Base-by-base conservation (phyloP, 1,140 invertebrate species). In the Thaumatotibia leucotreta region DNA sequence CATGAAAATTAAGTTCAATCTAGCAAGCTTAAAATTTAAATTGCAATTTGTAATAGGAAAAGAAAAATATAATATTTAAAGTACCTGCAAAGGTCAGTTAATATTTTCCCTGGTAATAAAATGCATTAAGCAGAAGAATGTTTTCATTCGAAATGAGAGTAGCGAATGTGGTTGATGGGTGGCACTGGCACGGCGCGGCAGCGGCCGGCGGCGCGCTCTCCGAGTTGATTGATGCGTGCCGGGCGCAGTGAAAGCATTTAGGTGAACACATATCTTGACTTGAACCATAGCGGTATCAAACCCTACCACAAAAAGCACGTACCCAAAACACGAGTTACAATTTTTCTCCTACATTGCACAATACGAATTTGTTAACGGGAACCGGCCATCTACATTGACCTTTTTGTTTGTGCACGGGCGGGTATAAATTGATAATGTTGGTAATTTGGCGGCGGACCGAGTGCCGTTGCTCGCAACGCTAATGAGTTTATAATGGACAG, bases 361-460 rank as follows among this genome's bases (percentile, higher is more conserved):
- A 91, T 89, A 84, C 86, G 82, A 89, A 86, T 84, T 83, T 86
- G 84, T 88, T 91, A 91, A 91, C 88, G 86, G 86, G 86, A 88
- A 88, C 75, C 70, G 76, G 81, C 80, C 83, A 83, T 88, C 80
- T 88, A 86, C 84, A 84, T 84, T 86, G 80, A 79, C 77, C 87
- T 90, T 89, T 91, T 91, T 91, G 82, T 89, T 86, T 89, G 82
- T 88, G 82, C 75, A 80, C 80, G 74, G 73, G 82, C 77, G 73
- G 75, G 80, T 83, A 86, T 88, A 88, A 88, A 86, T 87, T 90
- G 86, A 88, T 90, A 90, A 89, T 90, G 86, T 83, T 83, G 84
- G 88, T 90, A 88, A 90, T 90, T 90, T 89, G 86, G 85, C 83
- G 83, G 73, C 80, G 78, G 66, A 71, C 64, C 76, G 79, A 89